These are phyloP conservation scores for Pseudomyrmex flavicornis DNA, from an alignment of 1,140 invertebrate species.

Conservation along the genomic window DNA sequence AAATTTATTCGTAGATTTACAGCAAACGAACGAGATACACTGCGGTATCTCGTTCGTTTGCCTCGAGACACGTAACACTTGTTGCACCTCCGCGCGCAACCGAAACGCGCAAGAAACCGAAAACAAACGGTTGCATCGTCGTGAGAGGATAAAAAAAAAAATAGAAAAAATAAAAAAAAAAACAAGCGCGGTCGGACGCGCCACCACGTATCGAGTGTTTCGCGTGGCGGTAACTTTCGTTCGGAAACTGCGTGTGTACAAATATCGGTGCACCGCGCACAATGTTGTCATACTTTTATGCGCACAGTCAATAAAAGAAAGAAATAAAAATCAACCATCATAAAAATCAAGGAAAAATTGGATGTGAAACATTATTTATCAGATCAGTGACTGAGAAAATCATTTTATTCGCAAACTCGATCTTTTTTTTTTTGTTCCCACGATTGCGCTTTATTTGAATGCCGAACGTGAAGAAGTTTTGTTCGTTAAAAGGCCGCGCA, in stretches of 20 bases:
- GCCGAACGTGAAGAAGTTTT: constrained; percentile 42
- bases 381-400: neutral
- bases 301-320: no score
- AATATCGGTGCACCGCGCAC: neutral
- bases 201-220: no score
- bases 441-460: neutral
- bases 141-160: neutral
- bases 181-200: no score
- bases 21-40: no score
- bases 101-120: constrained; percentile 51
- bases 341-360: neutral
- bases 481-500: constrained; percentile 24
- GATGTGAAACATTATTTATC: constrained; percentile 4
- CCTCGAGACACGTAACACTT: constrained; percentile 77
- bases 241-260: neutral
- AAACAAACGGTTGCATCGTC: constrained; percentile 15
- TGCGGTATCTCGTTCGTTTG: constrained; percentile 68
- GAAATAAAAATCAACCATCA: neutral
- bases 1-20: constrained; percentile 63
- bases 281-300: no score
- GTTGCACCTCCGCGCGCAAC: constrained; percentile 74
- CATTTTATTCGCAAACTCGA: neutral
- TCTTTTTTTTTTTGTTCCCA: neutral
- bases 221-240: neutral
- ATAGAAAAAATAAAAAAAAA: no score